Percentiles rank a stretch among this genome's conserved stretches.
phyloP scores from a whole-genome alignment of 1,140 invertebrate genomes.

The Tribolium madens region DNA sequence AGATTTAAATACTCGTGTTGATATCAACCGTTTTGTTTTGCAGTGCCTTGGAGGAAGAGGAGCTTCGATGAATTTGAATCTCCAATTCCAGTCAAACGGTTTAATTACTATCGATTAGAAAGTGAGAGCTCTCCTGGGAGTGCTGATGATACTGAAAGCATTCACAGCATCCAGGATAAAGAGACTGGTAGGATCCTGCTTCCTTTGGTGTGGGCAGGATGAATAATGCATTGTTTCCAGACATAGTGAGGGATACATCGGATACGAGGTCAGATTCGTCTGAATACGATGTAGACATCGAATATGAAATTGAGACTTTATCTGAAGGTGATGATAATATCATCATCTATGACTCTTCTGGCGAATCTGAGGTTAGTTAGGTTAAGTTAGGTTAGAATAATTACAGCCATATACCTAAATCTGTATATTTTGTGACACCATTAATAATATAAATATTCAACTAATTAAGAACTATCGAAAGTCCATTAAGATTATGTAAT shows the following conservation, averaged over 20 bases:
- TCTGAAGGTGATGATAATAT: slow-evolving; percentile 52
- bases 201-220: slow-evolving; percentile 37
- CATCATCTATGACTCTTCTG: slow-evolving; percentile 50
- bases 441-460: too few species aligned
- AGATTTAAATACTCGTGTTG: slow-evolving; percentile 10
- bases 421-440: too few species aligned
- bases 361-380: slow-evolving; percentile 58
- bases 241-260: slow-evolving; percentile 60
- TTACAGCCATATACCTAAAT: too few species aligned
- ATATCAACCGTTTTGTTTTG: neutral
- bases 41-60: slow-evolving; percentile 49
- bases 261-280: slow-evolving; percentile 58
- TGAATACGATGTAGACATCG: slow-evolving; percentile 60
- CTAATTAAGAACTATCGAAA: neutral
- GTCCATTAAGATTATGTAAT: too few species aligned
- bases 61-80: slow-evolving; percentile 13
- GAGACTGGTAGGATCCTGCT: slow-evolving; percentile 62
- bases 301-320: slow-evolving; percentile 61
- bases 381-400: too few species aligned
- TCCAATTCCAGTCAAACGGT: neutral
- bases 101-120: slow-evolving; percentile 55
- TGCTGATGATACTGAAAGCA: slow-evolving; percentile 62
- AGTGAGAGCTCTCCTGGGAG: slow-evolving; percentile 59
- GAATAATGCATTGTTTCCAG: slow-evolving; percentile 60
- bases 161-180: slow-evolving; percentile 62